Evolutionary conservation across 2,888 invertebrate species (phyloP).

Genomic region (Osmoderma eremita): DNA sequence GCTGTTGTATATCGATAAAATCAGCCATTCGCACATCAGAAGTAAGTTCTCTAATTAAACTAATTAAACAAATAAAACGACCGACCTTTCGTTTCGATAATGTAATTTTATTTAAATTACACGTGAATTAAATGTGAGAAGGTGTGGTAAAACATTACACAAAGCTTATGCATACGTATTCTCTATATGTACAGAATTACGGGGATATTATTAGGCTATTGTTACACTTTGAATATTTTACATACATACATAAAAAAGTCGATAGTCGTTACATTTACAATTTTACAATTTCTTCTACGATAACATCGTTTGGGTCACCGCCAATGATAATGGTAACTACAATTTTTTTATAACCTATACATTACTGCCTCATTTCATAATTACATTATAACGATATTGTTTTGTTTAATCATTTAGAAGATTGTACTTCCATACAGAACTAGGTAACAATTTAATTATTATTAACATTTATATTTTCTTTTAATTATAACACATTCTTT

Average conservation of each 20-base stretch:
- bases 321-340: not conserved
- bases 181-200: constrained; percentile 40
- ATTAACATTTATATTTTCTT: constrained; percentile 16
- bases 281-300: constrained; percentile 1
- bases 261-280: constrained; percentile 23
- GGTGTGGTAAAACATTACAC: constrained; percentile 59
- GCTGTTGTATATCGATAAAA: constrained; percentile 35
- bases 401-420: constrained; percentile 13
- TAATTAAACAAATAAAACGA: constrained; percentile 40
- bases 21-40: constrained; percentile 32
- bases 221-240: constrained; percentile 37
- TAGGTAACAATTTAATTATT: constrained; percentile 35
- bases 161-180: constrained; percentile 55
- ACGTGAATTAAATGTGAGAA: constrained; percentile 56
- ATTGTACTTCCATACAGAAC: constrained; percentile 34
- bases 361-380: not conserved
- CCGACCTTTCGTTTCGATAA: constrained; percentile 35
- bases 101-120: constrained; percentile 52
- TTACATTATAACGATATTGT: not conserved
- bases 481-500: constrained; percentile 21
- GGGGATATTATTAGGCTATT: constrained; percentile 35
- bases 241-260: constrained; percentile 49
- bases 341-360: not conserved
- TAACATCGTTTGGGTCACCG: no score
- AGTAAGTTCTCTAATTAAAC: constrained; percentile 30